A percentile compares a stretch with the other conserved stretches of the same genome.
phyloP scores from a whole-genome alignment of 2,797 vertebrate genomes.

The Hylomyscus alleni region DNA sequence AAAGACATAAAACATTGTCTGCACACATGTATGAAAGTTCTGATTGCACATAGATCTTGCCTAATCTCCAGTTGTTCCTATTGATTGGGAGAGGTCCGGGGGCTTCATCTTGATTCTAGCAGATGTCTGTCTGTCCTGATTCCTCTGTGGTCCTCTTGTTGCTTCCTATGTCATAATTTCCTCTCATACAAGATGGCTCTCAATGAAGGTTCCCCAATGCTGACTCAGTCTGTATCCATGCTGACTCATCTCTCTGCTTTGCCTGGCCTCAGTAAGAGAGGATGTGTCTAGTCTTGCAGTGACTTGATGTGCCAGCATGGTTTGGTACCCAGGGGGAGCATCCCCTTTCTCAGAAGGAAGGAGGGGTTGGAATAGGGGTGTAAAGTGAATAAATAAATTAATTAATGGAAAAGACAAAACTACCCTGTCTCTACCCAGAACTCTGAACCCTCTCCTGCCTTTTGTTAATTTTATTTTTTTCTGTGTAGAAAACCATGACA shows the following conservation, averaged over 20 bases:
- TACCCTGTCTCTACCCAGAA: not conserved
- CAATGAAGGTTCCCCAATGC: not conserved
- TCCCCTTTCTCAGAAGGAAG: not conserved
- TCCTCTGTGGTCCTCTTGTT: not conserved
- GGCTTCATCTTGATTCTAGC: not conserved
- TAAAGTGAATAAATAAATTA: not conserved
- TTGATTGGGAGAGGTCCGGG: not conserved
- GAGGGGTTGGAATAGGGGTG: rapidly evolving
- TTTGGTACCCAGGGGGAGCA: not conserved
- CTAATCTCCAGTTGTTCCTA: not conserved
- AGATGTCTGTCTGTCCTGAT: not conserved
- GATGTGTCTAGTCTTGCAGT: not conserved
- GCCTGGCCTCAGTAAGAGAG: not conserved
- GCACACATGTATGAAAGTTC: not conserved
- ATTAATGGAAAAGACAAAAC: not conserved
- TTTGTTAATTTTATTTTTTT: not conserved
- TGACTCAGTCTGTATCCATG: not conserved
- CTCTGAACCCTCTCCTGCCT: not conserved
- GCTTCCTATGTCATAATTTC: not conserved
- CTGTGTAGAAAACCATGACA: not conserved
- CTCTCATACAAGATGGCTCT: not conserved
- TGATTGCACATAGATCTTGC: not conserved
- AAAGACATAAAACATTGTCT: not conserved
- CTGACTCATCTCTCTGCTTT: not conserved
- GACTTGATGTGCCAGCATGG: not conserved